These are phyloP conservation scores for Poeciliopsis prolifica DNA, from an alignment of 2,113 vertebrate species.

Conservation along the genomic window DNA sequence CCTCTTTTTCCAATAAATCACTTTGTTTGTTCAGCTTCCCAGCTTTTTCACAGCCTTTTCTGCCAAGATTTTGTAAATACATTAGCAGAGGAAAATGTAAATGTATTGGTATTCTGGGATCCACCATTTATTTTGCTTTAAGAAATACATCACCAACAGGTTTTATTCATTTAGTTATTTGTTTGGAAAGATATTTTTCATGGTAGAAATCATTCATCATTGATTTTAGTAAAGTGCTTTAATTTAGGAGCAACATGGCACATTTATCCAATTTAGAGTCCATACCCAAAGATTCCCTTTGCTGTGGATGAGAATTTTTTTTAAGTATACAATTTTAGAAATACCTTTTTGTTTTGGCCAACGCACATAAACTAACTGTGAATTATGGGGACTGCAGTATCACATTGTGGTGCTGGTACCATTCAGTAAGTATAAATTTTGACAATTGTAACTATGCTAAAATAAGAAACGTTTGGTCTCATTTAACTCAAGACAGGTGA, in stretches of 20 bases:
- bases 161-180: neutral
- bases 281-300: neutral
- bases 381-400: no score
- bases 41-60: constrained; percentile 34
- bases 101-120: constrained; percentile 28
- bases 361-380: no score
- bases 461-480: no score
- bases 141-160: neutral
- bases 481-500: no score
- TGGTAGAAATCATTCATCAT: neutral
- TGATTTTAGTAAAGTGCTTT: neutral
- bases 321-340: neutral
- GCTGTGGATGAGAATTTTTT: neutral
- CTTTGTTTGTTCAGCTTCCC: constrained; percentile 61
- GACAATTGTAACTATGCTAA: no score
- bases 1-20: constrained; percentile 66
- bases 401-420: no score
- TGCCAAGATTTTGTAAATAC: constrained; percentile 59
- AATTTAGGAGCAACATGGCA: neutral
- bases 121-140: constrained; percentile 16
- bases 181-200: neutral
- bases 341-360: no score
- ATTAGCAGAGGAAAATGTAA: constrained; percentile 6
- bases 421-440: no score
- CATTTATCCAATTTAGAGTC: neutral